These are phyloP conservation scores for Drosophila algonquin DNA, from an alignment of 2,888 invertebrate genomes.

Conservation along the genomic window DNA sequence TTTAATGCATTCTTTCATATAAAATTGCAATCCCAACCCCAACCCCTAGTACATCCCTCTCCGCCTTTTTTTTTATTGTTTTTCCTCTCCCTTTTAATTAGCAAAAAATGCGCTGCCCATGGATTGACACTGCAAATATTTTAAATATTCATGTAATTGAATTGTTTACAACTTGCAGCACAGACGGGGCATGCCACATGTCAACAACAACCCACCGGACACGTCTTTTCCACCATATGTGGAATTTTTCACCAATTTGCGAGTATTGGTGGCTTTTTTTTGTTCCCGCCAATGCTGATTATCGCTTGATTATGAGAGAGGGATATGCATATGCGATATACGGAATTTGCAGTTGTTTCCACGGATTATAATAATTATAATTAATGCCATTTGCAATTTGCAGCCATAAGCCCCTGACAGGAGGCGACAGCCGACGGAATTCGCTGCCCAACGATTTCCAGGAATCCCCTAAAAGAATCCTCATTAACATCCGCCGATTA, in stretches of 20 bases:
- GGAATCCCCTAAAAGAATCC: neutral
- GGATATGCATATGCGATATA: slow-evolving; percentile 10
- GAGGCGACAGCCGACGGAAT: neutral
- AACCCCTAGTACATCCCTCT: no score
- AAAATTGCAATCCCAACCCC: no score
- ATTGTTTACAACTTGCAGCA: slow-evolving; percentile 41
- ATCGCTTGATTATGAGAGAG: slow-evolving; percentile 15
- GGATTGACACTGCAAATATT: neutral
- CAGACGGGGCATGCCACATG: slow-evolving; percentile 13
- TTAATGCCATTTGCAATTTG: neutral
- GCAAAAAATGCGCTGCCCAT: neutral
- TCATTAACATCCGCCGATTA: slow-evolving; percentile 13
- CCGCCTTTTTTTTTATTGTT: no score
- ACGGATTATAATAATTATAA: neutral
- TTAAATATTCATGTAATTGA: slow-evolving; percentile 35
- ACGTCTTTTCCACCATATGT: slow-evolving; percentile 2
- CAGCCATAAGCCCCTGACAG: neutral
- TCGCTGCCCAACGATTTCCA: neutral
- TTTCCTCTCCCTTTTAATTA: neutral
- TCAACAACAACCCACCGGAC: slow-evolving; percentile 2
- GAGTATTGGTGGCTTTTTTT: neutral
- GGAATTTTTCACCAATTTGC: slow-evolving; percentile 13
- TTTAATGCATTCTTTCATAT: no score
- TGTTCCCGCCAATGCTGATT: neutral
- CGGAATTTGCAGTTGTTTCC: slow-evolving; percentile 15